Evolutionary conservation across 2,797 vertebrate genomes (phyloP).

Genomic region (Ctenopoma kingsleyae): DNA sequence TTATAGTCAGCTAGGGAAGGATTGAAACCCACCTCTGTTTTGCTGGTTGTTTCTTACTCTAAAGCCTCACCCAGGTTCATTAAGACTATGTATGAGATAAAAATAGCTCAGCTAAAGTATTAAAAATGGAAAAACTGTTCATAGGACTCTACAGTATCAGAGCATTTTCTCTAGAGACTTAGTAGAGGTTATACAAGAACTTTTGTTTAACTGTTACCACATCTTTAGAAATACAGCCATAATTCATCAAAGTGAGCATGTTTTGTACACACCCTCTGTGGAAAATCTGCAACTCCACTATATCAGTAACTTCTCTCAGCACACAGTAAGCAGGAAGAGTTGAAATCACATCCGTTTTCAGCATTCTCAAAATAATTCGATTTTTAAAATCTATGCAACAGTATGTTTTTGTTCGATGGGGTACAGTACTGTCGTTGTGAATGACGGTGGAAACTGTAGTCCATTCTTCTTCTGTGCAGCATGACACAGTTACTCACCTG

Average conservation of each 20-base stretch:
- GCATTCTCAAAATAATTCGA: slow-evolving; percentile 5
- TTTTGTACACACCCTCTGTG: slow-evolving; percentile 32
- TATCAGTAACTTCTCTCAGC: neutral
- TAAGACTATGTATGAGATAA: slow-evolving; percentile 72
- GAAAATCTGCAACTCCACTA: slow-evolving; percentile 20
- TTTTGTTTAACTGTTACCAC: slow-evolving; percentile 49
- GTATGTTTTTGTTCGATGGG: slow-evolving; percentile 15
- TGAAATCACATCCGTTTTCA: slow-evolving; percentile 26
- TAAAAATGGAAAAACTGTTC: slow-evolving; percentile 53
- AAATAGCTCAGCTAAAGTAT: slow-evolving; percentile 58
- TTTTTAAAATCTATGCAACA: neutral
- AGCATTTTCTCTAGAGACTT: slow-evolving; percentile 21
- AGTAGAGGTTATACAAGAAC: slow-evolving; percentile 5
- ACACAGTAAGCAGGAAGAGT: neutral
- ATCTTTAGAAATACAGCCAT: slow-evolving; percentile 40
- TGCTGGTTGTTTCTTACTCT: slow-evolving; percentile 62
- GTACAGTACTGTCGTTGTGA: slow-evolving; percentile 30
- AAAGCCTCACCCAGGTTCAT: slow-evolving; percentile 58
- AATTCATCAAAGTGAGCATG: slow-evolving; percentile 50
- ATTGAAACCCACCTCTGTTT: slow-evolving; percentile 73
- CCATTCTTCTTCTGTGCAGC: slow-evolving; percentile 64
- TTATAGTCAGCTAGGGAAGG: slow-evolving; percentile 72
- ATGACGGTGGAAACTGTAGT: slow-evolving; percentile 49
- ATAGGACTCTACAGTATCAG: slow-evolving; percentile 24
- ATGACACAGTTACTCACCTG: slow-evolving; percentile 76